Evolutionary conservation across 2,888 invertebrate genomes (phyloP), one percentile per base, ranked within the genome.

Genomic region (Hemistola chrysoprasaria): DNA sequence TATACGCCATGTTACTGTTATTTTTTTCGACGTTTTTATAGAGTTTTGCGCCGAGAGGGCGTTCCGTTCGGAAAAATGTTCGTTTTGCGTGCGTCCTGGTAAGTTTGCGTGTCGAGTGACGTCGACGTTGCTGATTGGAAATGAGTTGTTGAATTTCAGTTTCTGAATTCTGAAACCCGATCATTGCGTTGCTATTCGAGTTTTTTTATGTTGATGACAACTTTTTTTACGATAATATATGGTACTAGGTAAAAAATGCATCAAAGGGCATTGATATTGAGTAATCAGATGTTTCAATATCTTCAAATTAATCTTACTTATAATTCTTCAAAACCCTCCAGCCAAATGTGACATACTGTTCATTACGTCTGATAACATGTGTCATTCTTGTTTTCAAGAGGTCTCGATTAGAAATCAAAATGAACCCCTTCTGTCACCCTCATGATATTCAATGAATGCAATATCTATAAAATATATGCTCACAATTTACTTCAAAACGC

Each of bases 1-100:
- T 90, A 89, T 90, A 85, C 88, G 88, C 88, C 83, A 90, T 89
- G 89, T 86, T 86, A 87, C 87, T 83, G 87, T 89, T 83, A 76
- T 83, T 85, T 87, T 85, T 87, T 87, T 88, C 77, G 84, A 80
- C 78, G 82, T 84, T 87, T 87, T 89, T 79, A 86, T 87, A 84
- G 82, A 87, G 87, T 86, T 87, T 85, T 82, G 73, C 83, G 77
- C 77, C 63, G 84, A 79, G 74, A 80, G 84, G 82, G 85, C 86
- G 85, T 84, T 80, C 77, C 78, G 82, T 84, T 82, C 74, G 82
- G 87, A 84, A 88, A 86, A 87, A 88, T 87, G 86, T 79, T 80
- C 86, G 85, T 83, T 88, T 88, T 87, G 87, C 87, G 86, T 87
- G 87, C 82, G 85, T 82, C 75, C 76, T 60, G 54, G 74, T 72